Percentiles rank a stretch among this genome's conserved stretches.
These are phyloP conservation scores for Xanthostigma xanthostigma DNA, from an alignment of 2,888 invertebrate species.

Conservation along the genomic window DNA sequence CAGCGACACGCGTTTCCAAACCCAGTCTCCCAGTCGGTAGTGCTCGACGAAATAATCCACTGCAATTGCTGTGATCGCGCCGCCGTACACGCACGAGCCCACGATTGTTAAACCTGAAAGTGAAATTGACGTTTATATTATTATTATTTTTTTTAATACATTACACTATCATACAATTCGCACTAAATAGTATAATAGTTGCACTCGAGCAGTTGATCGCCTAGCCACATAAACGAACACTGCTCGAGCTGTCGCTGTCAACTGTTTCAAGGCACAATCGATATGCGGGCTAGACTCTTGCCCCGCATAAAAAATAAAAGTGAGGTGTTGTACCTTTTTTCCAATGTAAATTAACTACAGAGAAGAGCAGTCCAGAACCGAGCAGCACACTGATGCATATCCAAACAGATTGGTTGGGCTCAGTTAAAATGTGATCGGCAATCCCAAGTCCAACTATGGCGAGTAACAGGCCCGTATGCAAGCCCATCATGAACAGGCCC, in stretches of 20 bases:
- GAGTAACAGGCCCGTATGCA: slow-evolving; percentile 55
- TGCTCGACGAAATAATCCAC: slow-evolving; percentile 64
- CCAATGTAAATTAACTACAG: slow-evolving; percentile 57
- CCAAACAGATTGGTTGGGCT: slow-evolving; percentile 46
- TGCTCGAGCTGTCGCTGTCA: too few relatives aligned
- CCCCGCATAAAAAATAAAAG: too few relatives aligned
- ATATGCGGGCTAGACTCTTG: too few relatives aligned
- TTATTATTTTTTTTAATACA: too few relatives aligned
- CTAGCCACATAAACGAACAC: too few relatives aligned
- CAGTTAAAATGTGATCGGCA: slow-evolving; percentile 43
- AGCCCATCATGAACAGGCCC: slow-evolving; percentile 66
- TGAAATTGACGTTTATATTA: background rate
- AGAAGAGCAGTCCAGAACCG: slow-evolving; percentile 50
- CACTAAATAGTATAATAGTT: background rate
- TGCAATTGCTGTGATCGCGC: slow-evolving; percentile 51
- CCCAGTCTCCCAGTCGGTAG: slow-evolving; percentile 53
- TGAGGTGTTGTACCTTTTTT: slow-evolving; percentile 43
- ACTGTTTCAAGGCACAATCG: too few relatives aligned
- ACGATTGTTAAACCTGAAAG: slow-evolving; percentile 49
- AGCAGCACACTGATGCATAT: slow-evolving; percentile 52
- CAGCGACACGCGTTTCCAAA: slow-evolving; percentile 49
- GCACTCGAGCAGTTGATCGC: too few relatives aligned
- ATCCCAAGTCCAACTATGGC: slow-evolving; percentile 42
- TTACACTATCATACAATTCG: background rate
- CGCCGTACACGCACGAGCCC: slow-evolving; percentile 62